phyloP scores from a whole-genome alignment of 2,797 vertebrate species.

The Taeniopygia guttata region DNA sequence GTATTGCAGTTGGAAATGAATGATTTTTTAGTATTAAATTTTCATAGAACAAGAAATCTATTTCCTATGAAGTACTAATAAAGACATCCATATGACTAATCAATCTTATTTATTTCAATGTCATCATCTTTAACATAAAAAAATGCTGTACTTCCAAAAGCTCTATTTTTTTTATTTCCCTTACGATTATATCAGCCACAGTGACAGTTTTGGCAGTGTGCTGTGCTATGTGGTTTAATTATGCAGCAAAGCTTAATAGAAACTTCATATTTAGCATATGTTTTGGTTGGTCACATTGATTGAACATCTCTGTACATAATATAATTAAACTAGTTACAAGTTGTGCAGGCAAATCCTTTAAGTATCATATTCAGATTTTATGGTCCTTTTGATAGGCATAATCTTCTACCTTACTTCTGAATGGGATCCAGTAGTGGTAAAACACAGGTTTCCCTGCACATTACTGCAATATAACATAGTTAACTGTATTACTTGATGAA shows the following conservation, averaged over 20 bases:
- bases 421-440: neutral
- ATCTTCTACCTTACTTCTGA: neutral
- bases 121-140: neutral
- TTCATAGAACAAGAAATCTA: neutral
- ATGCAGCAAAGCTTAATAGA: neutral
- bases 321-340: neutral
- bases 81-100: neutral
- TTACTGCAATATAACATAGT: neutral
- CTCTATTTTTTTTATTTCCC: neutral
- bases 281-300: neutral
- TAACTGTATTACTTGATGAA: neutral
- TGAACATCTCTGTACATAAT: neutral
- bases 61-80: neutral
- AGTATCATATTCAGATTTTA: neutral
- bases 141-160: neutral
- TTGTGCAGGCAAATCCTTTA: neutral
- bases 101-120: neutral
- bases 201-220: neutral
- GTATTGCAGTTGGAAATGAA: neutral
- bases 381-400: neutral
- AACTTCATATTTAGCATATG: neutral
- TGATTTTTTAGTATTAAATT: neutral
- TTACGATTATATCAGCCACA: neutral
- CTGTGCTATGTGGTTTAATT: neutral
- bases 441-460: neutral